phyloP scores from a whole-genome alignment of 2,888 invertebrate species.

The Kryphioiulus occultus region DNA sequence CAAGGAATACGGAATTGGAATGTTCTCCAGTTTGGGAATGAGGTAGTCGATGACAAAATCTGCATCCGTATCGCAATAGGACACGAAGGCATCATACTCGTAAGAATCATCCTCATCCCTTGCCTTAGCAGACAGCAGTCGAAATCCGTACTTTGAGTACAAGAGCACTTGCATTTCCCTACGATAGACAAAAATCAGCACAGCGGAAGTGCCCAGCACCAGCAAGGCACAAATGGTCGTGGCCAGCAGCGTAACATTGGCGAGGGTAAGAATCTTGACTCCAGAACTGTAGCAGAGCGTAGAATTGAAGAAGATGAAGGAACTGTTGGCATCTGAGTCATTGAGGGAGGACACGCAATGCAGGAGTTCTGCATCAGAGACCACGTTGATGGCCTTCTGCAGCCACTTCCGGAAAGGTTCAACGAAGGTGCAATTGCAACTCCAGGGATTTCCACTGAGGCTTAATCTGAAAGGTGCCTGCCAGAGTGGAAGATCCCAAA shows the following conservation, averaged over 20 bases:
- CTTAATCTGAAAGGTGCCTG: not conserved
- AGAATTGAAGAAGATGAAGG: not conserved
- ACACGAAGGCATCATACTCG: slow-evolving; percentile 87
- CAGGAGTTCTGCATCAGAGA: slow-evolving; percentile 66
- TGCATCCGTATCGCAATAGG: slow-evolving; percentile 88
- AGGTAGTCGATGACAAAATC: slow-evolving; percentile 84
- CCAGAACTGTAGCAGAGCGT: slow-evolving; percentile 54
- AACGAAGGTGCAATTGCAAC: slow-evolving; percentile 58
- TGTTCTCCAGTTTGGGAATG: slow-evolving; percentile 81
- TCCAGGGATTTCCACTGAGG: slow-evolving; percentile 45
- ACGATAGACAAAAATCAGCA: not conserved
- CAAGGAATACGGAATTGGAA: slow-evolving; percentile 80
- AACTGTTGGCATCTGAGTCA: not conserved
- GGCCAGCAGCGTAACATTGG: slow-evolving; percentile 69
- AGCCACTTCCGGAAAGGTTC: slow-evolving; percentile 80
- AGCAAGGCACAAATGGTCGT: slow-evolving; percentile 70
- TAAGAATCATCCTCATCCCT: slow-evolving; percentile 76
- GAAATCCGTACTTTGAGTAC: slow-evolving; percentile 79
- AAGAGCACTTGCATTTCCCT: slow-evolving; percentile 76
- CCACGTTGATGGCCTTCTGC: slow-evolving; percentile 70
- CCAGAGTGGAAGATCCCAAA: slow-evolving; percentile 68
- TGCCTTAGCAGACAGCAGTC: slow-evolving; percentile 70
- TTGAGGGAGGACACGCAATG: slow-evolving; percentile 68
- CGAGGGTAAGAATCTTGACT: not conserved
- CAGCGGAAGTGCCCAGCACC: not conserved